Conservation (phyloP, 2,113 vertebrate species). For the Mirounga angustirostris region DNA sequence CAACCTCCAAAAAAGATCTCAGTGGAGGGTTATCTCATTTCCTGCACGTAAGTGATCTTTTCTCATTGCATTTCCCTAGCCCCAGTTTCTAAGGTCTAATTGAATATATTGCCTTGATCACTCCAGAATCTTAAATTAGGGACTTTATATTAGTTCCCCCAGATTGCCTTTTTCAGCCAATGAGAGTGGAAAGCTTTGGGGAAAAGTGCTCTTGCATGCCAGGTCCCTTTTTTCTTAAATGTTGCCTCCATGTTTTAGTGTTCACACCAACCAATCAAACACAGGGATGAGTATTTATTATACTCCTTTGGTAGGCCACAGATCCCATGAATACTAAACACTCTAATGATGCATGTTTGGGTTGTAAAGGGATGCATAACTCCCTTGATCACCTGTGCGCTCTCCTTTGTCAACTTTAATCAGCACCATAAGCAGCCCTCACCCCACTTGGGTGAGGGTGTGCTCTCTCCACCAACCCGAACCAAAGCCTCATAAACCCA, state of each 20-base stretch:
- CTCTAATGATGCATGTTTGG: no score
- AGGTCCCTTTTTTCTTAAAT: background rate
- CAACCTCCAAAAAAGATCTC: background rate
- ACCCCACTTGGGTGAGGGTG: no score
- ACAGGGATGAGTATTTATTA: background rate
- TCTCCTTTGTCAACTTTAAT: background rate
- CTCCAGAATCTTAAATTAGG: background rate
- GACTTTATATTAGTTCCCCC: background rate
- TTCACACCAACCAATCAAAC: background rate
- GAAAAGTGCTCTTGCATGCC: background rate
- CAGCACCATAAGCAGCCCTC: no score
- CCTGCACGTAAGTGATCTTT: background rate
- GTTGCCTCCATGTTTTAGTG: background rate
- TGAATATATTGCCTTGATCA: background rate
- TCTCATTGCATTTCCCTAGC: background rate
- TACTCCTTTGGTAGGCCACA: background rate
- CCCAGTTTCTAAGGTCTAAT: background rate
- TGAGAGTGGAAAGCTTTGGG: background rate
- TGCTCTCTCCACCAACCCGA: background rate
- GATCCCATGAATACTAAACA: background rate
- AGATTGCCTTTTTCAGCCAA: background rate
- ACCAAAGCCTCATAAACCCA: background rate
- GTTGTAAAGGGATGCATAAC: rapidly evolving
- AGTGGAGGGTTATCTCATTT: background rate
- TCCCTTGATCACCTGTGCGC: rapidly evolving